A percentile compares a stretch with the other conserved stretches of the same genome.
phyloP scores from a whole-genome alignment of 2,113 vertebrate species.

The Collichthys lucidus region DNA sequence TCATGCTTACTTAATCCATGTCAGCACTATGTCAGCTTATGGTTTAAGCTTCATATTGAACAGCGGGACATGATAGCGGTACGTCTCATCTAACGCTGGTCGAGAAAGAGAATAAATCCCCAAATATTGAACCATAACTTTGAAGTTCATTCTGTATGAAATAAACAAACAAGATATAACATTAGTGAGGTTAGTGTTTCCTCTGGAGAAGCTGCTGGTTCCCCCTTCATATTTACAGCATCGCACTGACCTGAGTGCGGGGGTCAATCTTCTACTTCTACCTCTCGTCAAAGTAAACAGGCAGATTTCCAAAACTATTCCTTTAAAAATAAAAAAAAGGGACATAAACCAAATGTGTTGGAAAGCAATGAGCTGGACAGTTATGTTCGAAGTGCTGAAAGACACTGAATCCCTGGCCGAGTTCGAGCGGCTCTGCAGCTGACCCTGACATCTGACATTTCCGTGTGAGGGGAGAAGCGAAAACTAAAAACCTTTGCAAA shows the following conservation, averaged over 20 bases:
- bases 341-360: neutral
- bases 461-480: neutral
- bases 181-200: neutral
- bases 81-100: neutral
- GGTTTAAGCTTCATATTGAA: neutral
- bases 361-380: neutral
- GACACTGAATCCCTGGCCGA: neutral
- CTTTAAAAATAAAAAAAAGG: neutral
- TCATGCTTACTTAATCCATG: too few relatives aligned
- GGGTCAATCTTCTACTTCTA: neutral
- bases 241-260: neutral
- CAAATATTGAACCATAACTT: neutral
- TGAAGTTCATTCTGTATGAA: neutral
- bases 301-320: neutral
- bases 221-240: neutral
- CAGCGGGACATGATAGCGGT: neutral
- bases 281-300: neutral
- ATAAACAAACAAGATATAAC: neutral
- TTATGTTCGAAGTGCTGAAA: neutral
- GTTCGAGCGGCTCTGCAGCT: neutral
- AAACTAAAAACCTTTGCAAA: conserved; percentile 18
- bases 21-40: neutral
- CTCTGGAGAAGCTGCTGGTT: neutral
- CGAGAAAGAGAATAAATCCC: neutral
- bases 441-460: conserved; percentile 6